Evolutionary conservation across 2,797 vertebrate species (phyloP).

Genomic region (Paratrypauchen microcephalus): DNA sequence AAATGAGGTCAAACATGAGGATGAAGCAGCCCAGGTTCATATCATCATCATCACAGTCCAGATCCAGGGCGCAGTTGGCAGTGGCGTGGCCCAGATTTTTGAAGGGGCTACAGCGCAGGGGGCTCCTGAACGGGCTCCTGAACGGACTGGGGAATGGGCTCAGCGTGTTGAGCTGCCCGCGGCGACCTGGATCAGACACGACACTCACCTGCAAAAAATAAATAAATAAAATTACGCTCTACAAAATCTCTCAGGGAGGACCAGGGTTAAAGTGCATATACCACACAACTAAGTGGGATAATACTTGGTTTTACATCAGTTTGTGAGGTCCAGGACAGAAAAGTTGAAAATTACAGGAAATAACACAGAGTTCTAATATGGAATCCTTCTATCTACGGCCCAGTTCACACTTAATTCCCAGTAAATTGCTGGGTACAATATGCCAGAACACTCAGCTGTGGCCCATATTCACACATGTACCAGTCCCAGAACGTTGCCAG

Average conservation of each 20-base stretch:
- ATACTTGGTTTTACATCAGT: too few species aligned
- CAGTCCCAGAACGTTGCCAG: too few species aligned
- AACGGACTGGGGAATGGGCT: slow-evolving; percentile 98
- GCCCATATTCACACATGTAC: too few species aligned
- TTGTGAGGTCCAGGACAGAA: too few species aligned
- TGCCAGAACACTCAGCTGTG: too few species aligned
- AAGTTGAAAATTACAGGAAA: too few species aligned
- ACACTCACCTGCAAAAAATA: slow-evolving; percentile 85
- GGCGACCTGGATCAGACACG: slow-evolving; percentile 93
- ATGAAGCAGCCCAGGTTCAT: slow-evolving; percentile 99
- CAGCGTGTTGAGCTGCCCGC: slow-evolving; percentile 88
- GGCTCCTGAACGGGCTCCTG: slow-evolving; percentile 93
- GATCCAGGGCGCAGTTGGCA: slow-evolving; percentile 89
- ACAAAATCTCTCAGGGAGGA: not conserved
- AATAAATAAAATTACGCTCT: not conserved
- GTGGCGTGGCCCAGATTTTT: slow-evolving; percentile 91
- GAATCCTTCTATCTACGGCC: too few species aligned
- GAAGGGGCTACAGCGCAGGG: slow-evolving; percentile 90
- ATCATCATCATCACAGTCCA: slow-evolving; percentile 97
- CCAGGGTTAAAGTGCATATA: not conserved
- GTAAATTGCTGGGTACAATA: too few species aligned
- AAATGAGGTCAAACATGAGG: slow-evolving; percentile 98
- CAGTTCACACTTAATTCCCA: too few species aligned
- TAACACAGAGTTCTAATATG: too few species aligned
- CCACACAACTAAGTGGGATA: too few species aligned